Conservation (phyloP, 2,797 vertebrate species). For the Acipenser ruthenus region DNA sequence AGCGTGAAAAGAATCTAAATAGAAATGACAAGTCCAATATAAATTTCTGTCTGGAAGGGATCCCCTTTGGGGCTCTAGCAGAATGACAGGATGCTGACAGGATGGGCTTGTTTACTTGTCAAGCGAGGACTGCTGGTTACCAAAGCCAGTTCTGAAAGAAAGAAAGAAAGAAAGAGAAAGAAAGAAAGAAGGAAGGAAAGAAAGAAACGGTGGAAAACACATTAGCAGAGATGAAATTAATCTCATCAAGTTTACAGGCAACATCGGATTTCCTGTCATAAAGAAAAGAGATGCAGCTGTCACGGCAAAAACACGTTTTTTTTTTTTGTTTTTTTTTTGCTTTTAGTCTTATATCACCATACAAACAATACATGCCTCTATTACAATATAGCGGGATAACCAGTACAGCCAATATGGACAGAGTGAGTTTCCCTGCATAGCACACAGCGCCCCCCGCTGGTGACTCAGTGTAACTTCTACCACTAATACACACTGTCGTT, state of each 20-base stretch:
- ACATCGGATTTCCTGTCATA: too few relatives aligned
- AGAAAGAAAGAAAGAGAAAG: background rate
- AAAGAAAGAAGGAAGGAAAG: background rate
- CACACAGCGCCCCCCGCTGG: too few relatives aligned
- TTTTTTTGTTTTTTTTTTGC: too few relatives aligned
- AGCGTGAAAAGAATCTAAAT: slow-evolving; percentile 94
- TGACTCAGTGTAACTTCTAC: background rate
- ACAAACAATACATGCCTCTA: too few relatives aligned
- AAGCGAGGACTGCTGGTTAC: slow-evolving; percentile 1
- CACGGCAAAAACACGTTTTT: too few relatives aligned
- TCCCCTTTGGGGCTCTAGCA: slow-evolving; percentile 65
- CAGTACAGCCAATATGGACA: too few relatives aligned
- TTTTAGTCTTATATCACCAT: too few relatives aligned
- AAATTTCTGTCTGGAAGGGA: slow-evolving; percentile 64
- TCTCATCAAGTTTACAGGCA: too few relatives aligned
- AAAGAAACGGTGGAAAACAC: background rate
- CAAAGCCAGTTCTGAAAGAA: background rate
- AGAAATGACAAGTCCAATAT: slow-evolving; percentile 97
- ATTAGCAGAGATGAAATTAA: background rate
- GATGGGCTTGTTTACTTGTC: slow-evolving; percentile 65
- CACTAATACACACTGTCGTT: background rate
- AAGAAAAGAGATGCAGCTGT: too few relatives aligned
- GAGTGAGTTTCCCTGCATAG: too few relatives aligned
- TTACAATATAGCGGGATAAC: too few relatives aligned
- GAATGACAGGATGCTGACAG: slow-evolving; percentile 73